These are phyloP conservation scores for Macrophya annulata DNA, from an alignment of 2,888 invertebrate genomes.

Conservation along the genomic window DNA sequence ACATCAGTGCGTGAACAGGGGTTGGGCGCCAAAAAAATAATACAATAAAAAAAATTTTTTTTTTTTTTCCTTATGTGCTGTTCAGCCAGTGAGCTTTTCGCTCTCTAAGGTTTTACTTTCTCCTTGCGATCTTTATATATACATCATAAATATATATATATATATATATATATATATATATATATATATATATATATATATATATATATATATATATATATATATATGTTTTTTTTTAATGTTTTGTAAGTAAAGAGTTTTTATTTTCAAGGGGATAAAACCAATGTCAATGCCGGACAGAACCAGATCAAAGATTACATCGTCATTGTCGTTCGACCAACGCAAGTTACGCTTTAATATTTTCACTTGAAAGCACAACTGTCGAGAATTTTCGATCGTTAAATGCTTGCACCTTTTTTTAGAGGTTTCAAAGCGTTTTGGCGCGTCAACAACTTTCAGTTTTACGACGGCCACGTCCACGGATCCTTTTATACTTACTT, in stretches of 20 bases:
- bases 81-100: not conserved
- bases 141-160: no score
- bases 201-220: no score
- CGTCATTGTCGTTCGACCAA: not conserved
- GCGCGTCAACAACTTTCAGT: conserved; percentile 50
- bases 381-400: conserved; percentile 39
- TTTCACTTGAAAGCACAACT: conserved; percentile 37
- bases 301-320: conserved; percentile 31
- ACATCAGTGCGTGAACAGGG: conserved; percentile 1
- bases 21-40: not conserved
- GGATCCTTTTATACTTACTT: conserved; percentile 51
- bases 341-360: conserved; percentile 14
- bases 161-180: no score
- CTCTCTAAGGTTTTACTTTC: not conserved
- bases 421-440: conserved; percentile 33
- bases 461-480: conserved; percentile 50
- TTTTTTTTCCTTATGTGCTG: not conserved
- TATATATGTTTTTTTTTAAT: not conserved
- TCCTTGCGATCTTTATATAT: not conserved
- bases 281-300: not conserved
- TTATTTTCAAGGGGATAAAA: not conserved
- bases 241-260: not conserved
- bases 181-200: no score
- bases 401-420: conserved; percentile 33
- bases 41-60: conserved; percentile 12